These are phyloP conservation scores for Melanerpes formicivorus DNA, from an alignment of 2,113 vertebrate genomes.

Conservation along the genomic window DNA sequence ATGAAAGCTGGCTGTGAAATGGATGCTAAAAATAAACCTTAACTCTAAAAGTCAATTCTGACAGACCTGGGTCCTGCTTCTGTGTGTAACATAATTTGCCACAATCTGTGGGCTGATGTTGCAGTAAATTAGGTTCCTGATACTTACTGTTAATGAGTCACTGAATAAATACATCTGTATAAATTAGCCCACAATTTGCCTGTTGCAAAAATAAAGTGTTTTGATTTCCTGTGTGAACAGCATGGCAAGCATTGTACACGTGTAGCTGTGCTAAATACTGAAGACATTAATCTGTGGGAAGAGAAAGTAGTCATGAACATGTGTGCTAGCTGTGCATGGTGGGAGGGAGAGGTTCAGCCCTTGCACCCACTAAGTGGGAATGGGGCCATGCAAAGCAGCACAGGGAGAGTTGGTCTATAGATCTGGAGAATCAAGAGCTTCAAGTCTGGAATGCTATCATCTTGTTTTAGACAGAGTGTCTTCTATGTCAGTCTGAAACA, in stretches of 20 bases:
- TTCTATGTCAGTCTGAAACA: neutral
- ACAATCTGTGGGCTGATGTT: slow-evolving; percentile 73
- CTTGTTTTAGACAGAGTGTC: neutral
- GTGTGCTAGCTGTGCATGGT: rapidly evolving
- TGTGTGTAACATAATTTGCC: slow-evolving; percentile 63
- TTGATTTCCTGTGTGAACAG: slow-evolving; percentile 61
- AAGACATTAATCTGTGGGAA: neutral
- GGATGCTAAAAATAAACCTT: slow-evolving; percentile 50
- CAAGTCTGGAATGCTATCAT: neutral
- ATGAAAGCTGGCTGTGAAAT: slow-evolving; percentile 41
- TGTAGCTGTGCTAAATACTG: neutral
- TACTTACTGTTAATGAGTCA: slow-evolving; percentile 70
- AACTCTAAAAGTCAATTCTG: slow-evolving; percentile 61
- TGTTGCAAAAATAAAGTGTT: slow-evolving; percentile 61
- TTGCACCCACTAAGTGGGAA: neutral
- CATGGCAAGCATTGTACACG: neutral
- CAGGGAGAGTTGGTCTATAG: rapidly evolving
- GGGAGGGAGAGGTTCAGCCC: neutral
- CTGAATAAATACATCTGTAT: slow-evolving; percentile 71
- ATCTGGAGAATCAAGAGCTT: neutral
- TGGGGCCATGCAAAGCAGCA: rapidly evolving
- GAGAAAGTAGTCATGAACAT: rapidly evolving
- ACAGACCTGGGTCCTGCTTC: slow-evolving; percentile 53
- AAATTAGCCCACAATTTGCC: slow-evolving; percentile 68
- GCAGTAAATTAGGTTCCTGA: slow-evolving; percentile 67